These are phyloP conservation scores for Agriopis marginaria DNA, from an alignment of 2,888 invertebrate species.

Conservation along the genomic window DNA sequence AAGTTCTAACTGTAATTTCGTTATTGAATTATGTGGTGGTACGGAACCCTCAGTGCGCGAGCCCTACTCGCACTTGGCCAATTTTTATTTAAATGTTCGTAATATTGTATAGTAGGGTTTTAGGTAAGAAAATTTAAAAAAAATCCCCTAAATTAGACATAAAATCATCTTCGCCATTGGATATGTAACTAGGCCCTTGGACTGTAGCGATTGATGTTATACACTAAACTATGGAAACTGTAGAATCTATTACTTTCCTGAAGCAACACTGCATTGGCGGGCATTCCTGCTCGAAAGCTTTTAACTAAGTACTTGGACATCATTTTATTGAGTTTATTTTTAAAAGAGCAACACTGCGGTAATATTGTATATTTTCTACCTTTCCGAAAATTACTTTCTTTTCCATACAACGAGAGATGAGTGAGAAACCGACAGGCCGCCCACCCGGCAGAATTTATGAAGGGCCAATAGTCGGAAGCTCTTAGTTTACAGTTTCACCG, in stretches of 20 bases:
- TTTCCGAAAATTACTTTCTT: conserved; percentile 19
- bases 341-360: conserved; percentile 2
- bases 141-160: too few species aligned
- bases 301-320: conserved; percentile 12
- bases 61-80: too few species aligned
- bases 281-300: conserved; percentile 14
- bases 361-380: conserved; percentile 13
- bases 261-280: not conserved
- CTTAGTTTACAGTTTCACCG: conserved; percentile 2
- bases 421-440: conserved; percentile 19
- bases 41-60: too few species aligned
- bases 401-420: conserved; percentile 13
- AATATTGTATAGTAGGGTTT: too few species aligned
- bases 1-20: too few species aligned
- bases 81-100: too few species aligned
- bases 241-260: not conserved
- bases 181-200: too few species aligned
- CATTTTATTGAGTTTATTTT: conserved; percentile 18
- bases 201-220: too few species aligned
- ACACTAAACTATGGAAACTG: too few species aligned
- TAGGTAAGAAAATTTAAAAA: too few species aligned
- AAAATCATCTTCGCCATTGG: too few species aligned
- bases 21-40: too few species aligned
- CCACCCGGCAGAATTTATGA: conserved; percentile 20
- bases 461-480: conserved; percentile 14